These are phyloP conservation scores for Drosophila meridionalis DNA, from an alignment of 2,888 invertebrate genomes.

Conservation along the genomic window DNA sequence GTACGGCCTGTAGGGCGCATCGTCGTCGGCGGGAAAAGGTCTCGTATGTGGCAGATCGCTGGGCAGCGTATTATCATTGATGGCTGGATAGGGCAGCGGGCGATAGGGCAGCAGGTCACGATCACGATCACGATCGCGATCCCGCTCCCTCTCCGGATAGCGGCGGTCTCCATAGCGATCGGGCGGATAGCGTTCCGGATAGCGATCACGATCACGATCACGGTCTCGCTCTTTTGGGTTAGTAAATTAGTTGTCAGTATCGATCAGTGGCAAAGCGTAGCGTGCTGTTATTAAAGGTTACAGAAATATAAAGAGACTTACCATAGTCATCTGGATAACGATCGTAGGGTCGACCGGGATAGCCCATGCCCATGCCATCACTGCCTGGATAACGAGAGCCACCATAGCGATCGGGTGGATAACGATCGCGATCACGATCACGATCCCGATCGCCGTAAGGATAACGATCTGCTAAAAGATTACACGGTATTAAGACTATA, in stretches of 20 bases:
- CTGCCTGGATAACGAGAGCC: slow-evolving; percentile 84
- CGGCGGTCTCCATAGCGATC: slow-evolving; percentile 70
- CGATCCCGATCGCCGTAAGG: slow-evolving; percentile 48
- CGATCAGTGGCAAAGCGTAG: slow-evolving; percentile 33
- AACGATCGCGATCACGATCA: slow-evolving; percentile 43
- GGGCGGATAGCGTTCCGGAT: slow-evolving; percentile 68
- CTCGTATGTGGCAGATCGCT: slow-evolving; percentile 85
- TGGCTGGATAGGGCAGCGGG: slow-evolving; percentile 79
- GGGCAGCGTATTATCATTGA: slow-evolving; percentile 79
- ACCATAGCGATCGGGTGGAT: slow-evolving; percentile 64
- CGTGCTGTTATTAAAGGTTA: slow-evolving; percentile 57
- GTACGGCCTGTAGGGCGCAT: slow-evolving; percentile 80
- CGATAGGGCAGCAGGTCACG: slow-evolving; percentile 70
- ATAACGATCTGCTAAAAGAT: slow-evolving; percentile 40
- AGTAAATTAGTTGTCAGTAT: slow-evolving; percentile 81
- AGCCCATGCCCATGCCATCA: slow-evolving; percentile 67
- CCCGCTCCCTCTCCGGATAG: slow-evolving; percentile 70
- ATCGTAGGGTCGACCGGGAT: slow-evolving; percentile 80
- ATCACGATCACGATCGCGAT: slow-evolving; percentile 69
- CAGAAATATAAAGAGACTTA: slow-evolving; percentile 34
- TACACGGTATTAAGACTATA: background rate
- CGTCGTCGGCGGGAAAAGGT: slow-evolving; percentile 81
- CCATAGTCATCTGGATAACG: slow-evolving; percentile 81
- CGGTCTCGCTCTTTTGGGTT: slow-evolving; percentile 83
- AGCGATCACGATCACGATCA: slow-evolving; percentile 55